Conservation (phyloP, 2,797 vertebrate genomes). For the Taeniopygia guttata region DNA sequence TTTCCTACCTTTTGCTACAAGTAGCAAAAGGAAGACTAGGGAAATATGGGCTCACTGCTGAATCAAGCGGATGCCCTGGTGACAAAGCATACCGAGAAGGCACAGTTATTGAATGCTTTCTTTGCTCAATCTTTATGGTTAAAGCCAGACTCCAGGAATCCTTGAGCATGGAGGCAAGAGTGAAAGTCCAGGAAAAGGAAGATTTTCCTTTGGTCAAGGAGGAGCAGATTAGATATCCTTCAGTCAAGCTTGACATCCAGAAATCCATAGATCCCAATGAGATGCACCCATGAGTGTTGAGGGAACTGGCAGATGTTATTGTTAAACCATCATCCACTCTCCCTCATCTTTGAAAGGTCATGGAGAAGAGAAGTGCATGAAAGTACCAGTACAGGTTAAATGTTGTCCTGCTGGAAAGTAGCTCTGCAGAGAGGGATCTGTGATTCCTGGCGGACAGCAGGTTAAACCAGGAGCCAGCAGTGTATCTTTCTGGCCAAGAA, state of each 20-base stretch:
- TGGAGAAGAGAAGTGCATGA: background rate
- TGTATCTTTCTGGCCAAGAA: background rate
- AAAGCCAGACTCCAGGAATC: background rate
- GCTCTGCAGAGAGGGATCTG: background rate
- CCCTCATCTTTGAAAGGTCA: background rate
- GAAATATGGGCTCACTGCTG: background rate
- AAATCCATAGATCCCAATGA: background rate
- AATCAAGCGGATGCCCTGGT: background rate
- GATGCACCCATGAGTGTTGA: background rate
- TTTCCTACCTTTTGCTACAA: background rate
- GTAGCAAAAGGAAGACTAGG: background rate
- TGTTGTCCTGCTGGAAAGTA: background rate
- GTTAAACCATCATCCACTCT: background rate
- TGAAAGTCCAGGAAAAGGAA: background rate
- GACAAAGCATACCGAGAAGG: background rate
- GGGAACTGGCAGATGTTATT: background rate
- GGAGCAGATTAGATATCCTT: background rate
- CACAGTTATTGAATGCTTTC: background rate
- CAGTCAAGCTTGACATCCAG: background rate
- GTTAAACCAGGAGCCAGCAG: background rate
- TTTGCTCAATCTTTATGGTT: background rate
- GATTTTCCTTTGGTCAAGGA: background rate
- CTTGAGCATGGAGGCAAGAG: background rate
- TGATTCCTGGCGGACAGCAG: background rate
- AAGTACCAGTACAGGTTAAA: background rate